Percentiles rank a stretch among this genome's conserved stretches.
Conservation (phyloP, 2,113 vertebrate species). For the Porphyrio hochstetteri region DNA sequence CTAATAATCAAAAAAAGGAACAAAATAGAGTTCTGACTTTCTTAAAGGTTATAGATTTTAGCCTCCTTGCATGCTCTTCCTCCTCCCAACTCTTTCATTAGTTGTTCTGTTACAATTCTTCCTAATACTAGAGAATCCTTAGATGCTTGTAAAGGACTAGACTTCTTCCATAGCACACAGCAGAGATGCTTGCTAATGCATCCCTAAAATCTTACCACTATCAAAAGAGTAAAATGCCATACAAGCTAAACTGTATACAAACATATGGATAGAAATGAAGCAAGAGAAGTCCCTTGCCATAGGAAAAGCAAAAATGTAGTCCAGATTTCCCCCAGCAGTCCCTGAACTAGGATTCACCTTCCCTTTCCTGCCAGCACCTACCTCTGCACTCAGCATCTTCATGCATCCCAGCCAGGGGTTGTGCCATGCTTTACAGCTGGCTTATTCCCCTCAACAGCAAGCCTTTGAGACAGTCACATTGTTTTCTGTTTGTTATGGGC, state of each 20-base stretch:
- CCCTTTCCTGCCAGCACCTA: neutral
- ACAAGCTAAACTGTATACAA: neutral
- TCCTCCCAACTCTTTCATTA: neutral
- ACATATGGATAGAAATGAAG: neutral
- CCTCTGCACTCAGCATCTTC: neutral
- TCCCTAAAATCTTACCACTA: neutral
- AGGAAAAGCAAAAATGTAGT: neutral
- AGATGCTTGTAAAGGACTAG: neutral
- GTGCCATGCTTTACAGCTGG: fast-evolving
- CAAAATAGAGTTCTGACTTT: neutral
- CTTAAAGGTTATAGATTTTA: neutral
- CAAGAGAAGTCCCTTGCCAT: neutral
- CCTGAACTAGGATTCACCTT: neutral
- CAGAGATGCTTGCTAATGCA: neutral
- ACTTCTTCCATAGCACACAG: neutral
- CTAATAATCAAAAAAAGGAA: neutral
- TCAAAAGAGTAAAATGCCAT: neutral
- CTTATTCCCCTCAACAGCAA: neutral
- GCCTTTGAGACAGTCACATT: neutral
- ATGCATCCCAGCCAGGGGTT: neutral
- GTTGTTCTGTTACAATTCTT: neutral
- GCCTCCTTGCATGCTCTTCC: neutral
- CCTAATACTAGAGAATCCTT: neutral
- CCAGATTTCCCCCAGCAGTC: neutral
- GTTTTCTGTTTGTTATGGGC: neutral